These are phyloP conservation scores for Pelodiscus sinensis DNA, from an alignment of 2,113 vertebrate species.

Conservation along the genomic window DNA sequence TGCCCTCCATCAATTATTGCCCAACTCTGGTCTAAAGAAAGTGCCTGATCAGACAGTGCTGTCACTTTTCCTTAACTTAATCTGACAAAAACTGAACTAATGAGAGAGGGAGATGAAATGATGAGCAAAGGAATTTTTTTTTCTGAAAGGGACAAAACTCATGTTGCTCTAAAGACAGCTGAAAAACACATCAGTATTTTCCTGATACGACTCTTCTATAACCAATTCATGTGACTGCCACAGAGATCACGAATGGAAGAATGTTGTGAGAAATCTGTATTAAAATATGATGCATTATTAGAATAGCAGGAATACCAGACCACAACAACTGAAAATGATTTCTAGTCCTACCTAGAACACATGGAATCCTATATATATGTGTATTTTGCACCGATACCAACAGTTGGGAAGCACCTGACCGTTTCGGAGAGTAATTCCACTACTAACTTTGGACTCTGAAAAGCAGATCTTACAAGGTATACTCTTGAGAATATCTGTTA, in stretches of 20 bases:
- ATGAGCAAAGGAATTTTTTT: fast-evolving
- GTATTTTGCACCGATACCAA: neutral
- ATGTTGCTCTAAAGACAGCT: fast-evolving
- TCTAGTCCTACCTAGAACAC: neutral
- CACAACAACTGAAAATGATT: neutral
- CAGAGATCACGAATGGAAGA: neutral
- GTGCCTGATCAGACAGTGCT: neutral
- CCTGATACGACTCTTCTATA: neutral
- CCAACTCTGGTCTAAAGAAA: neutral
- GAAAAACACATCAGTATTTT: neutral
- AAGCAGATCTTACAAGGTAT: neutral
- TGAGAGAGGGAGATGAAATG: neutral
- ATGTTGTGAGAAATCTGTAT: neutral
- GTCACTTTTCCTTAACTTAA: fast-evolving
- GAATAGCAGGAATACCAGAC: neutral
- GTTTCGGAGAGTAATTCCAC: neutral
- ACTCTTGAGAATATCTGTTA: neutral
- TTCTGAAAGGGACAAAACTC: neutral
- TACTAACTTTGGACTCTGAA: neutral
- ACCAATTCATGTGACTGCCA: neutral
- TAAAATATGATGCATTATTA: neutral
- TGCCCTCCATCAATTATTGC: too few relatives aligned
- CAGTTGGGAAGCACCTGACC: neutral
- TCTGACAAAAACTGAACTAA: fast-evolving
- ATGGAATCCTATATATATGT: neutral